Conservation (phyloP, 1,140 invertebrate species). For the Paraescarpia echinospica region DNA sequence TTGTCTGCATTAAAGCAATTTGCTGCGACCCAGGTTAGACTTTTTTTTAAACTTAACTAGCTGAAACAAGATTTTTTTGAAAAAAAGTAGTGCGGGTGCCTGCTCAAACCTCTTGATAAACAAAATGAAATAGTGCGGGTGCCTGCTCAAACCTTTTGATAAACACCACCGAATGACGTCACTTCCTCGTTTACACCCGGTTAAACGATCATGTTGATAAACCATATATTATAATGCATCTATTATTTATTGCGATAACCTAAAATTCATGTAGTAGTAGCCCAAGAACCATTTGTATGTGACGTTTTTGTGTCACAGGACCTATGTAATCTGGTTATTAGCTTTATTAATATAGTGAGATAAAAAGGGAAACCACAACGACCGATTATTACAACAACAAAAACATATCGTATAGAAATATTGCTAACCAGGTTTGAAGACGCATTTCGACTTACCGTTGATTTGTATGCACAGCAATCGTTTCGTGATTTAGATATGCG, state of each 20-base stretch:
- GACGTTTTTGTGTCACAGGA: too few relatives aligned
- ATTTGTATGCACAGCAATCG: not conserved
- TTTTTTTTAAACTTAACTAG: not conserved
- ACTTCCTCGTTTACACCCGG: not conserved
- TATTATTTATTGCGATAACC: not conserved
- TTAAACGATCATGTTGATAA: not conserved
- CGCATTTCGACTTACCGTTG: not conserved
- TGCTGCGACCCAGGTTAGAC: not conserved
- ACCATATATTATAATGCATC: not conserved
- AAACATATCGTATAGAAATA: not conserved
- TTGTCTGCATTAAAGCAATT: not conserved
- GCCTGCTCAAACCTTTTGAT: not conserved
- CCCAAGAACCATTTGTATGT: too few relatives aligned
- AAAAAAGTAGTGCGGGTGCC: not conserved
- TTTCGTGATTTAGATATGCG: not conserved
- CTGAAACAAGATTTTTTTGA: not conserved
- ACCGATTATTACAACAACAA: not conserved
- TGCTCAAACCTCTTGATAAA: not conserved
- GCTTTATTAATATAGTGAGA: too few relatives aligned
- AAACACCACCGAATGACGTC: not conserved
- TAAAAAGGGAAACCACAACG: not conserved
- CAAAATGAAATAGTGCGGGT: not conserved
- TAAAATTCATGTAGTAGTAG: too few relatives aligned
- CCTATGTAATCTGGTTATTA: too few relatives aligned
- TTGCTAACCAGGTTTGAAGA: not conserved